Base-by-base conservation (phyloP, 53 echinoderm and acorn worm genomes). In the Mesocentrotus franciscanus region DNA sequence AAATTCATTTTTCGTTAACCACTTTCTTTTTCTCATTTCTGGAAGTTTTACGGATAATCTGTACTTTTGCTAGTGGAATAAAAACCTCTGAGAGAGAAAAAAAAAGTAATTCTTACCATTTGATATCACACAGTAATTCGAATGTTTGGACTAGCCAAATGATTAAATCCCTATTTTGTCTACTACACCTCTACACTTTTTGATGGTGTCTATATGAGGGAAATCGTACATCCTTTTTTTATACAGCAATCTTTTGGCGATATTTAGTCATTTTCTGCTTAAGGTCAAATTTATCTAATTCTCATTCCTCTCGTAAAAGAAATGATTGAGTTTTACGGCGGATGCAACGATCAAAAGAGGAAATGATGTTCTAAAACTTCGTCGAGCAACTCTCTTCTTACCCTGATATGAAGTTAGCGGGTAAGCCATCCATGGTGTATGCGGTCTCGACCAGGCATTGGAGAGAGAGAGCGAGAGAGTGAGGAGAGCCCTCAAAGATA, bases 381-480 rank as follows among this genome's bases (percentile, higher is more conserved):
- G 30, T 32, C 10, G 30, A 74, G 32, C 1, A 22, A 8, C 24
- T 27, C 74, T 29, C 32, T 10, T 74, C 74, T 32, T 30, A 29
- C 30, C 74, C 74, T 29, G 74, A 74, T 74, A 14, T 74, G 74
- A 74, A 74, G 32, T 1, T 32, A 74, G 74, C 74, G 74, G 32
- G 32, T 74, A 11, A 3, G 32, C 30, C 74, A 74, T 74, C 32
- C 29, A 30, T 27, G 68, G 76, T 76, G 10, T 32, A 2, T 75
- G 39, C 18, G 35, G 36, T 34, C 16, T 13, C 16, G 74, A 74
- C 27, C 22, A 49, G 24, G 56, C 24, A 49, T 56, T 17, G 0
- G 58, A 56, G 89, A 56, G 58, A 56, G 89, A 56, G n/a, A 26
- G 89, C 57, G 89, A 89, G 90, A 60, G 90, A 60, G 89, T 1